These are phyloP conservation scores for Rhincodon typus DNA, from an alignment of 2,797 vertebrate species.

Conservation along the genomic window DNA sequence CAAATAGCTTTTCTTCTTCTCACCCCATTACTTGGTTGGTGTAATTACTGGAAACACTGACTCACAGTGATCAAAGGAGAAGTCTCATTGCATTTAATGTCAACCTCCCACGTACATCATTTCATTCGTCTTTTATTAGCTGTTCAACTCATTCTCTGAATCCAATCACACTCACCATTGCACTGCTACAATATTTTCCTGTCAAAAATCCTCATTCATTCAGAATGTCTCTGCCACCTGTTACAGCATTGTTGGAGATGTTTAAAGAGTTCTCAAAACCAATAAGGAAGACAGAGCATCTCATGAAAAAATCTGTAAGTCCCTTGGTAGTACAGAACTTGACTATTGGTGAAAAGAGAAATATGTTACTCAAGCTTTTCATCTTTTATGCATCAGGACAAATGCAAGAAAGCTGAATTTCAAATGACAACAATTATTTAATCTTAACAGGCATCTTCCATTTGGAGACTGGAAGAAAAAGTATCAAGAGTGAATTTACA, in stretches of 20 bases:
- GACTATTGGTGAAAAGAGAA: neutral
- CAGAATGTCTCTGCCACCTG: neutral
- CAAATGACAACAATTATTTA: neutral
- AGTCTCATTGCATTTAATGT: neutral
- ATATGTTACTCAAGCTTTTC: neutral
- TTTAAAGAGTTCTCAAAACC: neutral
- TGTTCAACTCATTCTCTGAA: conserved; percentile 18
- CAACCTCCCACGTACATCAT: neutral
- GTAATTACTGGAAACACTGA: conserved; percentile 19
- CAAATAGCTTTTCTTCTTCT: neutral
- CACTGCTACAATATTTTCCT: neutral
- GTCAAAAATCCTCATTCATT: neutral
- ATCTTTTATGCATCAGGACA: neutral
- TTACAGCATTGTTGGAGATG: neutral
- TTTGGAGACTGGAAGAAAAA: no score
- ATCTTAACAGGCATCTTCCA: neutral
- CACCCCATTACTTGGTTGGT: neutral
- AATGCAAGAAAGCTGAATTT: neutral
- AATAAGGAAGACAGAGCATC: neutral
- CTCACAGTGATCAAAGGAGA: neutral
- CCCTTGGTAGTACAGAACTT: neutral
- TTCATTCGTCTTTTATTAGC: conserved; percentile 7
- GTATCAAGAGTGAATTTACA: neutral
- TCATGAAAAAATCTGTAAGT: neutral
- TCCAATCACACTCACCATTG: neutral